Conservation (phyloP, 2,888 invertebrate genomes). For the Synanthedon myopaeformis region DNA sequence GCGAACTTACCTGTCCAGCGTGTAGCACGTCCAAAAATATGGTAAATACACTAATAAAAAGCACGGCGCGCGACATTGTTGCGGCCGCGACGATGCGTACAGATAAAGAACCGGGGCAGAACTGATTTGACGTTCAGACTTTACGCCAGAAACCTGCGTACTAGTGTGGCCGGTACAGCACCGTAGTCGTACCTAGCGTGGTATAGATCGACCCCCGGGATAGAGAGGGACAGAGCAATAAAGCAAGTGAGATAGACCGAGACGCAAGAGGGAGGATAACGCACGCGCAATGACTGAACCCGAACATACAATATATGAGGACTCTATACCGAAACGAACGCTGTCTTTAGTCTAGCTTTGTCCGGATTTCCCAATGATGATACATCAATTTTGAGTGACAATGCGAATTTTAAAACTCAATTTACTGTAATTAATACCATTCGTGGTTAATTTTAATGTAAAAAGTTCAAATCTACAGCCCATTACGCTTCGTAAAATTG, state of each 20-base stretch:
- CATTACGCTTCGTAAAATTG: not conserved
- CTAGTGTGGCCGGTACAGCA: slow-evolving; percentile 41
- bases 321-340: slow-evolving; percentile 46
- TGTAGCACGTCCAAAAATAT: slow-evolving; percentile 70
- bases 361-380: slow-evolving; percentile 63
- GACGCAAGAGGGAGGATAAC: slow-evolving; percentile 45
- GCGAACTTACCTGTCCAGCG: slow-evolving; percentile 65
- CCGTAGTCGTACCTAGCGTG: slow-evolving; percentile 60
- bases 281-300: slow-evolving; percentile 58
- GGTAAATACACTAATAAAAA: slow-evolving; percentile 72
- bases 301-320: slow-evolving; percentile 39
- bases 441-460: not conserved
- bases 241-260: slow-evolving; percentile 20
- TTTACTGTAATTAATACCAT: not conserved
- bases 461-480: not conserved
- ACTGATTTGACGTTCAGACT: slow-evolving; percentile 39
- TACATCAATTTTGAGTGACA: slow-evolving; percentile 43
- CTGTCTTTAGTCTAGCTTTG: slow-evolving; percentile 59
- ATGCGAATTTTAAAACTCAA: slow-evolving; percentile 4
- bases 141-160: slow-evolving; percentile 64
- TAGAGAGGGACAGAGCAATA: slow-evolving; percentile 30
- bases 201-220: slow-evolving; percentile 66
- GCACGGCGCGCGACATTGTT: slow-evolving; percentile 73
- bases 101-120: slow-evolving; percentile 33
- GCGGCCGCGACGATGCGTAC: slow-evolving; percentile 55